Percentiles rank a stretch among this genome's conserved stretches.
These are phyloP conservation scores for Drosophila arawakana DNA, from an alignment of 1,140 invertebrate genomes.

Conservation along the genomic window DNA sequence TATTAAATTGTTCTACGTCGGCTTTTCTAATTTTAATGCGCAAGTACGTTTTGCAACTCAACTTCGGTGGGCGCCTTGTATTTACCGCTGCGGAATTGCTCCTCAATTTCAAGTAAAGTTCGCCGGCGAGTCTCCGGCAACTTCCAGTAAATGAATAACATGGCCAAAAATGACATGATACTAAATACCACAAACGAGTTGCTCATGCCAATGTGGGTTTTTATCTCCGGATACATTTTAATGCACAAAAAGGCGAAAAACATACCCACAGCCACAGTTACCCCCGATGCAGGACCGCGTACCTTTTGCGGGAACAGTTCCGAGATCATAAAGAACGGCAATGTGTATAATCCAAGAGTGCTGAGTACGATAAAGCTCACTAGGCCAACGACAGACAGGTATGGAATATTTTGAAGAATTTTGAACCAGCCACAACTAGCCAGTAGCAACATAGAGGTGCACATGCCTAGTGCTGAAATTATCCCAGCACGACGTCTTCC, in stretches of 20 bases:
- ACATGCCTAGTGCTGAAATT: constrained; percentile 87
- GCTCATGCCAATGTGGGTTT: constrained; percentile 86
- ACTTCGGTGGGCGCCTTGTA: constrained; percentile 31
- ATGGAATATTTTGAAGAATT: constrained; percentile 53
- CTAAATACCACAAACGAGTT: constrained; percentile 91
- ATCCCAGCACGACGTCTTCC: constrained; percentile 86
- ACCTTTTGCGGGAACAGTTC: constrained; percentile 90
- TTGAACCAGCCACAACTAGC: constrained; percentile 79
- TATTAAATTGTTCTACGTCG: background rate
- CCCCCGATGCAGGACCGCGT: constrained; percentile 88
- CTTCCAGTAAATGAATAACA: constrained; percentile 88
- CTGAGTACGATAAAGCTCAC: constrained; percentile 87
- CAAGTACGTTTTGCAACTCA: constrained; percentile 71
- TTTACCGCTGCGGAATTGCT: constrained; percentile 84
- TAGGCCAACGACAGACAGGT: constrained; percentile 85
- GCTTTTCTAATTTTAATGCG: constrained; percentile 5
- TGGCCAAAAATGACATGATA: constrained; percentile 87
- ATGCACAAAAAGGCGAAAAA: constrained; percentile 90
- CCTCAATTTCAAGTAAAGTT: constrained; percentile 89
- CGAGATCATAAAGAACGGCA: constrained; percentile 91
- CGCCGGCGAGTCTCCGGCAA: constrained; percentile 94
- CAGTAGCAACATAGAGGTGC: constrained; percentile 86
- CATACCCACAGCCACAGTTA: constrained; percentile 89
- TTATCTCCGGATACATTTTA: constrained; percentile 89
- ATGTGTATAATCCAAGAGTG: constrained; percentile 87